These are phyloP conservation scores for Enteromius unitaeniatus DNA, from an alignment of 2,797 vertebrate species.

Conservation along the genomic window DNA sequence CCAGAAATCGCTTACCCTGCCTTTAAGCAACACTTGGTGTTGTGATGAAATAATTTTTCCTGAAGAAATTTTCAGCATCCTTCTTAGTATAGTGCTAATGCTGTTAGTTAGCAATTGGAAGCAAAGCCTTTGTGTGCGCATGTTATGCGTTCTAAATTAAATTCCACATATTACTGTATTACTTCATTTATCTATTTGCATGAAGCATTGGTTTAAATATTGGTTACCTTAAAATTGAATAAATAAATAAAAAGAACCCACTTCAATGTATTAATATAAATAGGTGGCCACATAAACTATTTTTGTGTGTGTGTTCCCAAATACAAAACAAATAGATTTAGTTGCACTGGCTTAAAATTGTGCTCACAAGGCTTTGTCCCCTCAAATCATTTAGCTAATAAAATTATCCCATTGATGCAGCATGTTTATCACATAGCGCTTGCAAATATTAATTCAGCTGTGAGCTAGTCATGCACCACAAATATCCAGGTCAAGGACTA, in stretches of 20 bases:
- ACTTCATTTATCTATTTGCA: neutral
- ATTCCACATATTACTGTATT: neutral
- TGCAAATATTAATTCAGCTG: slow-evolving; percentile 45
- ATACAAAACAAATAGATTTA: slow-evolving; percentile 6
- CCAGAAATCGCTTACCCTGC: too few relatives aligned
- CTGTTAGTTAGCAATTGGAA: neutral
- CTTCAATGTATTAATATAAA: neutral
- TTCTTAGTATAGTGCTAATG: neutral
- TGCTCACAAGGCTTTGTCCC: neutral
- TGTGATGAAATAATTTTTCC: neutral
- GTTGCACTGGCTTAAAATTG: slow-evolving; percentile 22
- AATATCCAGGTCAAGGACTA: slow-evolving; percentile 47
- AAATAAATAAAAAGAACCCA: neutral
- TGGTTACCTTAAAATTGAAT: too few relatives aligned
- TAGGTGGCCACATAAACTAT: neutral
- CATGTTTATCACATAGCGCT: slow-evolving; percentile 22
- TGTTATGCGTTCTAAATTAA: neutral
- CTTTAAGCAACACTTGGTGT: neutral
- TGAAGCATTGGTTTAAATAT: neutral
- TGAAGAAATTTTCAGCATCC: too few relatives aligned
- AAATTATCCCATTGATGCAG: slow-evolving; percentile 12
- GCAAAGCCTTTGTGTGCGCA: neutral
- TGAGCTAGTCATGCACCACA: slow-evolving; percentile 19
- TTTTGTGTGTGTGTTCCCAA: neutral
- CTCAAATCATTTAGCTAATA: slow-evolving; percentile 29